These are phyloP conservation scores for Sarcophaga bullata DNA, from an alignment of 1,140 invertebrate genomes.

Conservation along the genomic window DNA sequence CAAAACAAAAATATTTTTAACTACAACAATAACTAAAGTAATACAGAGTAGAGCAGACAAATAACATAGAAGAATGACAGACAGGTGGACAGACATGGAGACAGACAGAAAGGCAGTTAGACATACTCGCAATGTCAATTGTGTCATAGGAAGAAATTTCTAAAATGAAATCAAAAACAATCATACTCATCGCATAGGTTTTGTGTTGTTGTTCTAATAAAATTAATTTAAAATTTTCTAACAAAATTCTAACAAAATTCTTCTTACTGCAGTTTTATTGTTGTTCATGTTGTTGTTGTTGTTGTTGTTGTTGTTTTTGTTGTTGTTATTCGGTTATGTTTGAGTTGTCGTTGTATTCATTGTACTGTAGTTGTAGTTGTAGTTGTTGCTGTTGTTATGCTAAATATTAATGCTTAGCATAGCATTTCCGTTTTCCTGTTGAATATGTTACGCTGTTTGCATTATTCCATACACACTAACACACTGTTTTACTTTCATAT, in stretches of 20 bases:
- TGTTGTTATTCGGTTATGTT: background rate
- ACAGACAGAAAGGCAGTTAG: background rate
- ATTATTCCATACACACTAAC: background rate
- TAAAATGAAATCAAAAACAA: no score
- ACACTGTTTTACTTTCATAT: no score
- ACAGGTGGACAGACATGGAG: background rate
- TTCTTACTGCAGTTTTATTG: background rate
- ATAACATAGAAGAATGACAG: background rate
- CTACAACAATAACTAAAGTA: background rate
- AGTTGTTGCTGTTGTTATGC: slow-evolving; percentile 5
- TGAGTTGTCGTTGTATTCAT: background rate
- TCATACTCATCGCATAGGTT: no score
- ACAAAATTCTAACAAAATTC: slow-evolving; percentile 21
- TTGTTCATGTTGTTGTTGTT: background rate
- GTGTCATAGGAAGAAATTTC: no score
- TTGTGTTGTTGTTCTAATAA: slow-evolving; percentile 11
- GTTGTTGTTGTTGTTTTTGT: background rate
- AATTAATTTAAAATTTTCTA: slow-evolving; percentile 31
- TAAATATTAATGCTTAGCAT: slow-evolving; percentile 39
- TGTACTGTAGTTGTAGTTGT: background rate
- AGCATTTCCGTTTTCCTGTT: slow-evolving; percentile 40
- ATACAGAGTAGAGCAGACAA: background rate
- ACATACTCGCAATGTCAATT: no score
- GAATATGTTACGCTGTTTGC: slow-evolving; percentile 38
- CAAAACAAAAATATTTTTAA: background rate